Evolutionary conservation across 2,888 invertebrate genomes (phyloP).

Genomic region (Thelaira solivaga): DNA sequence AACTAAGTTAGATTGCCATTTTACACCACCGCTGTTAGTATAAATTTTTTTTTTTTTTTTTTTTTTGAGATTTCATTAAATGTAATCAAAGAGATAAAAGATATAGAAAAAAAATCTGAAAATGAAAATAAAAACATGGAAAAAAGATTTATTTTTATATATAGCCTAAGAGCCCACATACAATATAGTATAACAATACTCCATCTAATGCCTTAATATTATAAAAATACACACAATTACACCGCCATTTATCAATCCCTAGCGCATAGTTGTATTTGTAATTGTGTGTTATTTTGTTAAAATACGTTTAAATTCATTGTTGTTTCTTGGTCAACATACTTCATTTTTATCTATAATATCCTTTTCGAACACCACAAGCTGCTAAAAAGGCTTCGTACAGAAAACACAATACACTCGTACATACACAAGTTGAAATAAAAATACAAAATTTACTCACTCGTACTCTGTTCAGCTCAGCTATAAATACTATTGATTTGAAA

Average conservation of each 20-base stretch:
- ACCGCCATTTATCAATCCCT: slow-evolving; percentile 61
- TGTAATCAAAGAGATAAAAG: slow-evolving; percentile 50
- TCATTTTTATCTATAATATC: slow-evolving; percentile 57
- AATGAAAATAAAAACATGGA: no score
- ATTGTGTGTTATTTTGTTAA: slow-evolving; percentile 29
- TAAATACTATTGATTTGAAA: not conserved
- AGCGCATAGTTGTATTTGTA: slow-evolving; percentile 40
- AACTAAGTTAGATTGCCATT: not conserved
- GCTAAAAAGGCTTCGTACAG: slow-evolving; percentile 34
- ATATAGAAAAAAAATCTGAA: slow-evolving; percentile 14
- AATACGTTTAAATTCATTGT: slow-evolving; percentile 50
- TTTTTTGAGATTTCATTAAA: slow-evolving; percentile 51
- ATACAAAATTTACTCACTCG: not conserved
- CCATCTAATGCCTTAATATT: slow-evolving; percentile 52
- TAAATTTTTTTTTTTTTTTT: slow-evolving; percentile 37
- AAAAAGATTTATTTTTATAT: slow-evolving; percentile 23
- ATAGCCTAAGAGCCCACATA: slow-evolving; percentile 57
- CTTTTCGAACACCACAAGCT: slow-evolving; percentile 46
- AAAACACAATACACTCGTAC: not conserved
- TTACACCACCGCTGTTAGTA: slow-evolving; percentile 41
- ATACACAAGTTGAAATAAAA: not conserved
- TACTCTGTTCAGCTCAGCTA: not conserved
- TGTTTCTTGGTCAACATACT: slow-evolving; percentile 50
- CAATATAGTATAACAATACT: slow-evolving; percentile 55
- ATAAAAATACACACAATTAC: slow-evolving; percentile 60